Evolutionary conservation across 1,140 invertebrate species (phyloP).

Genomic region (Eupeodes corollae): DNA sequence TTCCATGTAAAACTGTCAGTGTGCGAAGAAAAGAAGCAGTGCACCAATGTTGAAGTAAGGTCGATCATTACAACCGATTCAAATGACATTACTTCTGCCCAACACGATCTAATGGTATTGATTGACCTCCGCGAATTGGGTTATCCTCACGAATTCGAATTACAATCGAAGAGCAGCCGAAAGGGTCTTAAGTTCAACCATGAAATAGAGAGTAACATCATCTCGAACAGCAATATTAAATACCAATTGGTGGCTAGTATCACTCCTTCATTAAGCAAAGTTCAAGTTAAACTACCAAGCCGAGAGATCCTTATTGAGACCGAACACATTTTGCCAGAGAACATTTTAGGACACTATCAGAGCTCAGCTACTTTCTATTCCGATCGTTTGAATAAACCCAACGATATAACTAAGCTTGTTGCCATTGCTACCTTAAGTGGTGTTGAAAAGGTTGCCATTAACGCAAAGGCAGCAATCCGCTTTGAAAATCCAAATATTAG

Average conservation of each 20-base stretch:
- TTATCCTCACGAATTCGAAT: constrained; percentile 55
- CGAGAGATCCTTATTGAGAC: constrained; percentile 50
- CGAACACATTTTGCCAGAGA: constrained; percentile 33
- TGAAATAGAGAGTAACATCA: constrained; percentile 54
- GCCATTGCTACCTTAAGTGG: constrained; percentile 17
- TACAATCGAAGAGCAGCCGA: constrained; percentile 48
- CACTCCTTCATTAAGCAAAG: constrained; percentile 45
- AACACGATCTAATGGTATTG: constrained; percentile 45
- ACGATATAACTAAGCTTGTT: constrained; percentile 38
- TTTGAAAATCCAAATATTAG: constrained; percentile 53
- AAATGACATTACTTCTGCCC: constrained; percentile 24
- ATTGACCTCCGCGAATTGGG: constrained; percentile 60
- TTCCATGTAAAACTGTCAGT: constrained; percentile 55
- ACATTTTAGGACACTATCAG: constrained; percentile 32
- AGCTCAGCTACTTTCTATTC: constrained; percentile 47
- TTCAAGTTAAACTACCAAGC: constrained; percentile 50
- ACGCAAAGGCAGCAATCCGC: constrained; percentile 44
- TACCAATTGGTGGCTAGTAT: constrained; percentile 54
- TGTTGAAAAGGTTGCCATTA: constrained; percentile 39
- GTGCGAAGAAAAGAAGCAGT: constrained; percentile 65
- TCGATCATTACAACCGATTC: constrained; percentile 29
- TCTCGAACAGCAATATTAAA: constrained; percentile 52
- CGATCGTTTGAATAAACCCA: constrained; percentile 56
- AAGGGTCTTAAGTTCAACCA: constrained; percentile 48
- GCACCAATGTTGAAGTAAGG: constrained; percentile 56